These are phyloP conservation scores for Anguilla anguilla DNA, from an alignment of 2,797 vertebrate genomes.

Conservation along the genomic window DNA sequence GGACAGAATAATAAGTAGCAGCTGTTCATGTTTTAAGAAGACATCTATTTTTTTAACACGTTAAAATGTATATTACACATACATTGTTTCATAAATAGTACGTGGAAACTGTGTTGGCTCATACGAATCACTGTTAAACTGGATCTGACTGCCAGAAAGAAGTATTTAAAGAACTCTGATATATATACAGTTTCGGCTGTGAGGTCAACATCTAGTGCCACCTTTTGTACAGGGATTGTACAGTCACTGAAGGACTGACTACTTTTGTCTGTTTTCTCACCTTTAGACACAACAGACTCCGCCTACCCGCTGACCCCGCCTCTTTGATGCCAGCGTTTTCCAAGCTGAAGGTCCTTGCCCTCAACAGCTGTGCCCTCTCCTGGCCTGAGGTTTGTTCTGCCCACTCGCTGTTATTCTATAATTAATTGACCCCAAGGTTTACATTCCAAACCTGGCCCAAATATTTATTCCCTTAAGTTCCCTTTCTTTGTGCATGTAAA, in stretches of 20 bases:
- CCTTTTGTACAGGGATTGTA: not conserved
- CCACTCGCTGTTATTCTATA: not conserved
- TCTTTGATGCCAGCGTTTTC: constrained; percentile 65
- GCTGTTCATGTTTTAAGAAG: not conserved
- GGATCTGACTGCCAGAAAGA: not conserved
- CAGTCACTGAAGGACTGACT: not conserved
- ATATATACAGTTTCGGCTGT: not conserved
- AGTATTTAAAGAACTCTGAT: not conserved
- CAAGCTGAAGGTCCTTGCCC: constrained; percentile 75
- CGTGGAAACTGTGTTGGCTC: not conserved
- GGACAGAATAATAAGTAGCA: not conserved
- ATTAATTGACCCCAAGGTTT: not conserved
- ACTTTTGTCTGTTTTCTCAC: not conserved
- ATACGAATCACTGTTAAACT: not conserved
- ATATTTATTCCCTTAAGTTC: not conserved
- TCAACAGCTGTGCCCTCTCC: constrained; percentile 80
- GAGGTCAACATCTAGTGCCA: not conserved
- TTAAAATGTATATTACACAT: too few relatives aligned
- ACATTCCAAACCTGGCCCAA: not conserved
- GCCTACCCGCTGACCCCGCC: constrained; percentile 61
- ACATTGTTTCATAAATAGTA: not conserved
- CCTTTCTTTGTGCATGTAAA: not conserved
- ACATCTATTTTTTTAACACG: not conserved
- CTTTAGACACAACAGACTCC: constrained; percentile 79
- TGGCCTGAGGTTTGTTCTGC: constrained; percentile 83